phyloP scores from a whole-genome alignment of 2,888 invertebrate species.

The Heliconius aoede region DNA sequence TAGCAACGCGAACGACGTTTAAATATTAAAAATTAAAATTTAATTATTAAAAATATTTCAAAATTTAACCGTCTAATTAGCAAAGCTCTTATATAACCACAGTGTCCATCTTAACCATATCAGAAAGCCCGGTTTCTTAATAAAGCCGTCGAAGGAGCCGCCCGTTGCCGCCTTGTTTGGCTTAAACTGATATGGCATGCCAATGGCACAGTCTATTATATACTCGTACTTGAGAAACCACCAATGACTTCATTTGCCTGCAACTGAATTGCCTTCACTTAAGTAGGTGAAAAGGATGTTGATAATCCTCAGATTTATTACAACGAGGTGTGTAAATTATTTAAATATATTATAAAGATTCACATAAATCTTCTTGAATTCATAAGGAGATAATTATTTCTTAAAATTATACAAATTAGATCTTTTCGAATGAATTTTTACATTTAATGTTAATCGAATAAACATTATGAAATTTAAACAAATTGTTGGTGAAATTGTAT shows the following conservation, averaged over 20 bases:
- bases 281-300: background rate
- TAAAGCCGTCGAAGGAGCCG: slow-evolving; percentile 62
- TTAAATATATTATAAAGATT: background rate
- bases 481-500: background rate
- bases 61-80: slow-evolving; percentile 1
- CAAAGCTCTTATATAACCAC: slow-evolving; percentile 36
- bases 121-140: slow-evolving; percentile 62
- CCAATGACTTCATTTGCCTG: slow-evolving; percentile 36
- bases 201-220: slow-evolving; percentile 51
- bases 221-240: slow-evolving; percentile 48
- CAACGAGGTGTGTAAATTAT: background rate
- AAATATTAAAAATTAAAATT: background rate
- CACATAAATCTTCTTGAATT: background rate
- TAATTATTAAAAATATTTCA: background rate
- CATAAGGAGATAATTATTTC: background rate
- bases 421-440: background rate
- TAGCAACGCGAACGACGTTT: background rate
- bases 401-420: background rate
- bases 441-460: background rate
- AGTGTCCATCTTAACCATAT: slow-evolving; percentile 36
- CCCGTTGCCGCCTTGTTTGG: slow-evolving; percentile 66
- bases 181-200: slow-evolving; percentile 48
- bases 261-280: background rate
- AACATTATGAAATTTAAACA: background rate
- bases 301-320: background rate